Conservation (phyloP, 2,113 vertebrate genomes). For the Sinocyclocheilus rhinocerous region DNA sequence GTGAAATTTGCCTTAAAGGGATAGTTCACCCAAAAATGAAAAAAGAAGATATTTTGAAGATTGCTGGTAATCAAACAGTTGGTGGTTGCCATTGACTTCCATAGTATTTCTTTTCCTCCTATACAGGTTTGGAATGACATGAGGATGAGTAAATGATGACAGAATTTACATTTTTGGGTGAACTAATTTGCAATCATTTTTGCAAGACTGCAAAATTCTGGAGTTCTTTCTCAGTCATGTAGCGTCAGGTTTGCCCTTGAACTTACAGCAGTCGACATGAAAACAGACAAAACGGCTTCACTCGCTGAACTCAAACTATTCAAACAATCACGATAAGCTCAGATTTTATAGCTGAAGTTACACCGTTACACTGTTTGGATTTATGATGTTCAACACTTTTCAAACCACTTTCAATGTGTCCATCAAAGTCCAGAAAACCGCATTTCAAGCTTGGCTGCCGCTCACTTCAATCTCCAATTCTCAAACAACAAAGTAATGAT, state of each 20-base stretch:
- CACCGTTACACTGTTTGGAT: background rate
- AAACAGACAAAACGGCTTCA: background rate
- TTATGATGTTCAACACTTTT: background rate
- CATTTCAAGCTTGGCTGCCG: conserved; percentile 33
- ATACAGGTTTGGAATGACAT: no score
- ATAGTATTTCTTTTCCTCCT: no score
- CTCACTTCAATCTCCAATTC: conserved; percentile 31
- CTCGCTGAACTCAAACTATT: background rate
- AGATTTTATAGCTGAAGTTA: background rate
- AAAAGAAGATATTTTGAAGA: no score
- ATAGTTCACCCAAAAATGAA: no score
- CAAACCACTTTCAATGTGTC: conserved; percentile 13
- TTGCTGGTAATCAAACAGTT: no score
- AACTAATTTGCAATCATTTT: background rate
- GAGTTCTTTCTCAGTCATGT: no score
- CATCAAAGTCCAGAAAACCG: conserved; percentile 16
- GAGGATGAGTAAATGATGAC: no score
- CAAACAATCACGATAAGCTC: background rate
- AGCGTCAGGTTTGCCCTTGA: background rate
- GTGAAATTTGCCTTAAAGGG: no score
- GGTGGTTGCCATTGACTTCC: no score
- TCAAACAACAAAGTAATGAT: conserved; percentile 13
- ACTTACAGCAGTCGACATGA: background rate
- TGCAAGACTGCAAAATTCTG: background rate
- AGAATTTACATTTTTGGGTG: no score